Evolutionary conservation across 2,888 invertebrate species (phyloP).

Genomic region (Cheiracanthium punctorium): DNA sequence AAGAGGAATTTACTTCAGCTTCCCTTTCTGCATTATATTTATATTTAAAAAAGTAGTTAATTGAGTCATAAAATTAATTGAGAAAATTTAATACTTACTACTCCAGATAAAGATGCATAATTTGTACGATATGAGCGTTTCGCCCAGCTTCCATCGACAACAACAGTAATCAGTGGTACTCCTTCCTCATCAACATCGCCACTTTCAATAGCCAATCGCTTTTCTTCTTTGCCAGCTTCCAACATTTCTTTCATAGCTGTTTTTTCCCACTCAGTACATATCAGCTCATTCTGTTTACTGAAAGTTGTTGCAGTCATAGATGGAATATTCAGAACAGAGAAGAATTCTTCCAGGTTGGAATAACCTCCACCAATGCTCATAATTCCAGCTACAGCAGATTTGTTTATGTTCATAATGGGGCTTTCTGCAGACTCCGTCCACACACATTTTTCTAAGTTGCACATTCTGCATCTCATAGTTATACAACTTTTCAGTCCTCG

Average conservation of each 20-base stretch:
- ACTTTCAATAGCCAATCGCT: slow-evolving; percentile 6
- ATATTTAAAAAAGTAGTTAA: too few species aligned
- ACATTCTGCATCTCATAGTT: background rate
- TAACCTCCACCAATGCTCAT: background rate
- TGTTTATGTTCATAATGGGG: background rate
- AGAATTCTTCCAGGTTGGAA: slow-evolving; percentile 21
- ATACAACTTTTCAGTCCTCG: background rate
- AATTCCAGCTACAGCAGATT: background rate
- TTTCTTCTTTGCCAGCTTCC: slow-evolving; percentile 20
- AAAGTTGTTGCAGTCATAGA: background rate
- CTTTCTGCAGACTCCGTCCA: background rate
- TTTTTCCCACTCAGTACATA: slow-evolving; percentile 17
- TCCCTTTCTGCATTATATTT: too few species aligned
- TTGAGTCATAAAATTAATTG: too few species aligned
- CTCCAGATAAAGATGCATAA: background rate
- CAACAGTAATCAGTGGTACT: background rate
- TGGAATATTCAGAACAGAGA: background rate
- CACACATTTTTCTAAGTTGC: background rate
- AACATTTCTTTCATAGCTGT: background rate
- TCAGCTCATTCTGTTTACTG: background rate
- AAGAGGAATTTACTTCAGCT: too few species aligned
- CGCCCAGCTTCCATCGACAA: background rate
- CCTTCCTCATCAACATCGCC: background rate
- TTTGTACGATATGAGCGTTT: background rate
- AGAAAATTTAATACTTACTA: background rate